A percentile compares a stretch with the other conserved stretches of the same genome.
These are phyloP conservation scores for Slavum lentiscoides DNA, from an alignment of 2,888 invertebrate species.

Conservation along the genomic window DNA sequence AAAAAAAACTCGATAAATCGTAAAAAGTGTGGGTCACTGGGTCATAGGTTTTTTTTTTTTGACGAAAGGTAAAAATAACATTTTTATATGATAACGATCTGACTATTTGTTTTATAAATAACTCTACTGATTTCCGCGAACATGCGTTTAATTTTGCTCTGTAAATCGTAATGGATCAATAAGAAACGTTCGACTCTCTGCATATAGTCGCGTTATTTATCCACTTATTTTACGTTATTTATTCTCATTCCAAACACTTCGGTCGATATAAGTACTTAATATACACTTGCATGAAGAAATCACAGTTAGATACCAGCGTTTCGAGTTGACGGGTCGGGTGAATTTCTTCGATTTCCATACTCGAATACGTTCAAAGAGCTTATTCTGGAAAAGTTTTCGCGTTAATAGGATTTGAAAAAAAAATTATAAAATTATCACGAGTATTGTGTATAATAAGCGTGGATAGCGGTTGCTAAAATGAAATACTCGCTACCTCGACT, in stretches of 20 bases:
- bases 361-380: background rate
- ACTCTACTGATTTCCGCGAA: background rate
- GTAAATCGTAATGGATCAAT: background rate
- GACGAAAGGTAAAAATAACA: background rate
- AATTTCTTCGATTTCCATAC: constrained; percentile 5
- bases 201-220: background rate
- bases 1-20: background rate
- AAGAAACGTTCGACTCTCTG: background rate
- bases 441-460: too few relatives aligned
- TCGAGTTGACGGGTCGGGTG: background rate
- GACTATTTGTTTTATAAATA: background rate
- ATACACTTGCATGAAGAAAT: background rate
- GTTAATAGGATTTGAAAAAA: background rate
- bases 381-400: background rate
- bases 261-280: background rate
- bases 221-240: background rate
- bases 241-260: background rate
- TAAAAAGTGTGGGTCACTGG: background rate
- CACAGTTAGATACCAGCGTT: background rate
- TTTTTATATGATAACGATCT: background rate
- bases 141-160: background rate
- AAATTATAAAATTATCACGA: background rate
- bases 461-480: too few relatives aligned
- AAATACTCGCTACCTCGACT: too few relatives aligned
- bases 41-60: background rate